A percentile compares a stretch with the other conserved stretches of the same genome.
phyloP scores from a whole-genome alignment of 2,888 invertebrate species.

The Bellardia pandia region DNA sequence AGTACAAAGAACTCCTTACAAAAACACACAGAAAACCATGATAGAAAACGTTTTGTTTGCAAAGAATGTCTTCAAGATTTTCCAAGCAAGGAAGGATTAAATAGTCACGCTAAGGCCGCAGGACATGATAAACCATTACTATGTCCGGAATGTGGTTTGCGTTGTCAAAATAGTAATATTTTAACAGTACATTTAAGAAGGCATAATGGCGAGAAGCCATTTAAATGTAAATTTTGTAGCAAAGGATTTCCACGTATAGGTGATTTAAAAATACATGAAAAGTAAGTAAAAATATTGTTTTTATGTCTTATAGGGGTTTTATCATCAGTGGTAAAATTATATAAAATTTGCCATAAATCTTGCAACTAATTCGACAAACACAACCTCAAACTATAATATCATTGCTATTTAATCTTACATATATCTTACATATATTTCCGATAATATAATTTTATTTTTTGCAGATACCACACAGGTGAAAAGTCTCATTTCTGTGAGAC shows the following conservation, averaged over 20 bases:
- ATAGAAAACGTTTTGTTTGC: conserved; percentile 78
- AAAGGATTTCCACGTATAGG: conserved; percentile 85
- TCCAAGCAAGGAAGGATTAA: conserved; percentile 84
- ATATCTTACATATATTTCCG: too few species aligned
- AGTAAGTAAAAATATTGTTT: conserved; percentile 78
- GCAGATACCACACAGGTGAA: conserved; percentile 84
- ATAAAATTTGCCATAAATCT: too few species aligned
- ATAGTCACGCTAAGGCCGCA: conserved; percentile 85
- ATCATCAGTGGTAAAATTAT: too few species aligned
- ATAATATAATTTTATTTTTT: background rate
- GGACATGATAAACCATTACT: conserved; percentile 85
- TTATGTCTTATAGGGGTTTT: too few species aligned
- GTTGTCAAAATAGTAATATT: conserved; percentile 85
- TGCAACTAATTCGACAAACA: too few species aligned
- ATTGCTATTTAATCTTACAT: too few species aligned
- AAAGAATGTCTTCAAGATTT: conserved; percentile 79
- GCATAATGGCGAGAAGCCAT: conserved; percentile 85
- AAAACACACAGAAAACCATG: conserved; percentile 82
- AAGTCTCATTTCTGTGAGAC: conserved; percentile 85
- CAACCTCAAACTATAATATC: too few species aligned
- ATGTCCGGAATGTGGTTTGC: conserved; percentile 85
- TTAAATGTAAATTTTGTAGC: conserved; percentile 85
- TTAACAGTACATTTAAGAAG: conserved; percentile 85
- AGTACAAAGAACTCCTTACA: conserved; percentile 85
- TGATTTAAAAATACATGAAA: conserved; percentile 85